Evolutionary conservation across 2,888 invertebrate genomes (phyloP), one percentile per base, ranked within the genome.

Genomic region (Lasioglossum oenotherae): DNA sequence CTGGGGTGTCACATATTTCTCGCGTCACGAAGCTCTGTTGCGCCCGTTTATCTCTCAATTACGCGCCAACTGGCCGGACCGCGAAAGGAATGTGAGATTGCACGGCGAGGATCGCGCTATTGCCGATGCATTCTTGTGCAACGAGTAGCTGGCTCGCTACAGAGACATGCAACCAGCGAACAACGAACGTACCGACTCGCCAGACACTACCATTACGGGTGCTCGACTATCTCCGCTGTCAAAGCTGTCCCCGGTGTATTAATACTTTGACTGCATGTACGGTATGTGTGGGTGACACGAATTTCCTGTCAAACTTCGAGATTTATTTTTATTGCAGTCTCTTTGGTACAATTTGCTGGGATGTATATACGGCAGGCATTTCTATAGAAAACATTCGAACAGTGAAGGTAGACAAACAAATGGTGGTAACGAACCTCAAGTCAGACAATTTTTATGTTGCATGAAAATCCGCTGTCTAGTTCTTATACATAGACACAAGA

Each of bases 21-120:
- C 53, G 53, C 46, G 72, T 74, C 82, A 49, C 41, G 71, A 53
- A 57, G 44, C 81, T 81, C 46, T 57, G 72, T 57, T 35, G 57
- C 78, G 64, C 27, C 60, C 78, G 67, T 73, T 82, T 82, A 74
- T 82, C 78, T 78, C 74, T 69, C 82, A 74, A 82, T 82, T 79
- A 79, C 78, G 78, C 60, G 72, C 31, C 72, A 78, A 78, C 73
- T 31, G 49, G 81, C 44, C 44, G 35, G 71, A n/a, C 64, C 49
- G 49, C 64, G 69, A 69, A 75, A 69, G 49, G 75, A 53, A 79
- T 60, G 73, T 27, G 64, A 64, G 69, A 46, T 69, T 60, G 77
- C 77, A 16, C 3, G 27, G 31, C 73, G 31, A 27, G 31, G 19
- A 31, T 46, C 46, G 73, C 31, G 27, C 46, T 12, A 38, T 35